phyloP scores from a whole-genome alignment of 2,797 vertebrate genomes.

The Chloroceryle amazona region DNA sequence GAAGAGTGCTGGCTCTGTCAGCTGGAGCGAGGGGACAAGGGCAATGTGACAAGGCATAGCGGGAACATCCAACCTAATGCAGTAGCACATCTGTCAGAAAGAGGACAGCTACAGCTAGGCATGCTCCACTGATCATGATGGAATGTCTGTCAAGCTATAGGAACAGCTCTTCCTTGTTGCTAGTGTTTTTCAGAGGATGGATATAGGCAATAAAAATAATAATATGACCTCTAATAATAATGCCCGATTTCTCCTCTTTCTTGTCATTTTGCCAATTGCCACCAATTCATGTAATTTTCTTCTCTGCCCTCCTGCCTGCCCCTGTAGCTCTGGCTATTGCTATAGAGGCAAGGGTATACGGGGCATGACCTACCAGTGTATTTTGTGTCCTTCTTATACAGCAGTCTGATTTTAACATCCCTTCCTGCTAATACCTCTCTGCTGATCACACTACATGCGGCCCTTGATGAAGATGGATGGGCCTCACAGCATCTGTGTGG shows the following conservation, averaged over 20 bases:
- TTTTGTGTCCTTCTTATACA: not conserved
- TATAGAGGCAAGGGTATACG: not conserved
- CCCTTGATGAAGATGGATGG: not conserved
- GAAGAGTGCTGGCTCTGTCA: not conserved
- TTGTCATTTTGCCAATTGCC: not conserved
- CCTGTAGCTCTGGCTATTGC: not conserved
- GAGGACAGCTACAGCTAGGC: not conserved
- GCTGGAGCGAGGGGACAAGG: fast-evolving
- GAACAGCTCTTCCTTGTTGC: not conserved
- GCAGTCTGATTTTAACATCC: not conserved
- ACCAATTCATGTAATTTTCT: fast-evolving
- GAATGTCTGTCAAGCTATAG: not conserved
- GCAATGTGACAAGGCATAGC: not conserved
- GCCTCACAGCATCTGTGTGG: not conserved
- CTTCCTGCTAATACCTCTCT: not conserved
- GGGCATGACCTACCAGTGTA: not conserved
- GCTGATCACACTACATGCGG: fast-evolving
- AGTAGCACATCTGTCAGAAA: not conserved
- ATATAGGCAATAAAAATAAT: not conserved
- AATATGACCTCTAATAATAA: not conserved
- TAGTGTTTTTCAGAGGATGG: not conserved
- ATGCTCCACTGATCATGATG: not conserved
- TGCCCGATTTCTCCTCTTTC: not conserved
- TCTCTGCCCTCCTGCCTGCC: not conserved
- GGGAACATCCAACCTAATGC: not conserved